These are phyloP conservation scores for Pagetopsis macropterus DNA, from an alignment of 2,797 vertebrate species.

Conservation along the genomic window DNA sequence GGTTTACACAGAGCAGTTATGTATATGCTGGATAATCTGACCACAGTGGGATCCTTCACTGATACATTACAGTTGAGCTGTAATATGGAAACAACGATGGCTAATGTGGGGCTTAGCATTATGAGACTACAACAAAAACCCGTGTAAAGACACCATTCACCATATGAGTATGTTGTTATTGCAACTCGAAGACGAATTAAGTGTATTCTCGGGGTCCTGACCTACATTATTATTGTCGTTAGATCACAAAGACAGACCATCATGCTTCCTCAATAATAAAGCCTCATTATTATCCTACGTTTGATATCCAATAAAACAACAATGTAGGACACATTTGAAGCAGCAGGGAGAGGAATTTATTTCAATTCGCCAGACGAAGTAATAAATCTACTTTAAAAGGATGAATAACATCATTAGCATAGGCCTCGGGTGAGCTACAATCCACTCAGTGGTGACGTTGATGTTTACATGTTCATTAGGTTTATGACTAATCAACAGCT, in stretches of 20 bases:
- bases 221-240: neutral
- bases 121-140: slow-evolving; percentile 10
- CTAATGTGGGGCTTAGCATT: neutral
- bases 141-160: neutral
- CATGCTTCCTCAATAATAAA: neutral
- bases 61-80: slow-evolving; percentile 17
- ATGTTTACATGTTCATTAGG: slow-evolving; percentile 1
- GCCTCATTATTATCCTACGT: slow-evolving; percentile 17
- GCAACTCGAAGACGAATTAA: neutral
- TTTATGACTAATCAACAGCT: slow-evolving; percentile 1
- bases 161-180: slow-evolving; percentile 9
- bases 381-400: slow-evolving; percentile 20
- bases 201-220: neutral
- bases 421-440: slow-evolving; percentile 1
- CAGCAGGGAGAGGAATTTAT: neutral
- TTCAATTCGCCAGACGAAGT: slow-evolving; percentile 16
- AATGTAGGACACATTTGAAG: slow-evolving; percentile 18
- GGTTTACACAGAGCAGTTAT: neutral
- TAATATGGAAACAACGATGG: slow-evolving; percentile 7
- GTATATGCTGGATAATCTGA: slow-evolving; percentile 5
- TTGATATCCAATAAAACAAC: slow-evolving; percentile 19
- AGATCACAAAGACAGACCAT: neutral
- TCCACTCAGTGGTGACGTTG: neutral
- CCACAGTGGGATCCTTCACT: slow-evolving; percentile 8
- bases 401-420: slow-evolving; percentile 1